Evolutionary conservation across 2,113 vertebrate species (phyloP).

Genomic region (Oryctolagus cuniculus): mOryCun1.1 NC_091447.1:35745001-35745500

Average conservation of each 20-base stretch:
- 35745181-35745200: not conserved
- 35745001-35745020: not conserved
- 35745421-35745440: not conserved
- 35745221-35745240: not conserved
- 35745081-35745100: not conserved
- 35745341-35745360: not conserved
- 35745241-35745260: not conserved
- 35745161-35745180: not conserved
- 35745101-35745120: not conserved
- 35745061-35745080: not conserved
- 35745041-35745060: not conserved
- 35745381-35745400: not conserved
- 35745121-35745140: not conserved
- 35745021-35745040: not conserved
- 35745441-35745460: not conserved
- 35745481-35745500: not conserved
- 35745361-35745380: not conserved
- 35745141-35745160: not conserved
- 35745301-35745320: not conserved
- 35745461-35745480: not conserved
- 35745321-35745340: not conserved
- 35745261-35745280: not conserved
- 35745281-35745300: not conserved
- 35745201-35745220: not conserved
- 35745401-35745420: not conserved